Evolutionary conservation across 2,113 vertebrate species (phyloP).

Genomic region (Xyliphius kryptos): DNA sequence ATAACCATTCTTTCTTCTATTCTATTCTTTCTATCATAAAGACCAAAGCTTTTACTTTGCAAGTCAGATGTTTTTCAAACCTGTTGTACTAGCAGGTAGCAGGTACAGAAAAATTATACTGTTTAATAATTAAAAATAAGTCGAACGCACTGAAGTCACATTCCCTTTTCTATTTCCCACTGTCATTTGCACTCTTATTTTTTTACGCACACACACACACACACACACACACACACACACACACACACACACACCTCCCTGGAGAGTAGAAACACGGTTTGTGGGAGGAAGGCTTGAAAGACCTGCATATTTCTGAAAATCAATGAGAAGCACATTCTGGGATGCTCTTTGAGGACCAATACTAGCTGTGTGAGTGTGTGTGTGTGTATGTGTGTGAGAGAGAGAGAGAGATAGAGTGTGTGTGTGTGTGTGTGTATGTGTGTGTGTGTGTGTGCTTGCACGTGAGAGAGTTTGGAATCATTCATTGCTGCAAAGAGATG

Average conservation of each 20-base stretch:
- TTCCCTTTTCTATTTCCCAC: constrained; percentile 9
- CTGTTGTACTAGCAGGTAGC: not conserved
- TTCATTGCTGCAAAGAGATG: constrained; percentile 42
- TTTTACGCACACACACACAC: not conserved
- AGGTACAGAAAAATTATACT: not conserved
- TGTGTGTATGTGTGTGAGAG: constrained; percentile 10
- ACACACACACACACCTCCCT: constrained; percentile 23
- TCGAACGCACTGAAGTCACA: constrained; percentile 16
- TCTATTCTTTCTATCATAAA: not conserved
- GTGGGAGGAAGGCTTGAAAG: constrained; percentile 37
- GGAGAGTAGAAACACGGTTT: constrained; percentile 26
- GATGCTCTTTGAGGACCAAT: constrained; percentile 30
- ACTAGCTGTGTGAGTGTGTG: constrained; percentile 7
- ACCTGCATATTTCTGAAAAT: constrained; percentile 38
- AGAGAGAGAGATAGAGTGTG: not conserved
- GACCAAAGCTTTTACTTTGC: not conserved
- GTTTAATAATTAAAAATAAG: constrained; percentile 17
- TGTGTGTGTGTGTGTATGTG: constrained; percentile 25
- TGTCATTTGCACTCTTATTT: constrained; percentile 17
- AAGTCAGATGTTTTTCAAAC: not conserved
- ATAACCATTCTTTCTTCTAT: no score
- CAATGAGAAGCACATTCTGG: constrained; percentile 33
- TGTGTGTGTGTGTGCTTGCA: no score
- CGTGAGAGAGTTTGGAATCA: constrained; percentile 23
- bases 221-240: no score